Evolutionary conservation across 1,140 invertebrate genomes (phyloP).

Genomic region (fruit fly (Drosophila melanogaster)): Release_6_plus_ISO1_MT NT_033777.3:8136501-8137000

Average conservation of each 20-base stretch:
- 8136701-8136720: too few relatives aligned
- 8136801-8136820: slow-evolving; percentile 46
- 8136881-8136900: slow-evolving; percentile 73
- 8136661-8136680: too few relatives aligned
- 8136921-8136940: background rate
- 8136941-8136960: background rate
- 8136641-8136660: too few relatives aligned
- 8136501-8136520: too few relatives aligned
- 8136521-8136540: too few relatives aligned
- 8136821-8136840: slow-evolving; percentile 82
- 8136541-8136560: too few relatives aligned
- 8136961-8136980: slow-evolving; percentile 51
- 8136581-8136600: too few relatives aligned
- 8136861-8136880: slow-evolving; percentile 82
- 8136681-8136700: too few relatives aligned
- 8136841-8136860: slow-evolving; percentile 64
- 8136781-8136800: slow-evolving; percentile 20
- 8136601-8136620: too few relatives aligned
- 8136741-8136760: slow-evolving; percentile 38
- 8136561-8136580: too few relatives aligned
- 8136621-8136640: too few relatives aligned
- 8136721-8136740: too few relatives aligned
- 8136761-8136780: slow-evolving; percentile 53
- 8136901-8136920: slow-evolving; percentile 63
- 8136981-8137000: slow-evolving; percentile 67